phyloP scores from a whole-genome alignment of 2,113 vertebrate species.

The Vanacampus margaritifer region DNA sequence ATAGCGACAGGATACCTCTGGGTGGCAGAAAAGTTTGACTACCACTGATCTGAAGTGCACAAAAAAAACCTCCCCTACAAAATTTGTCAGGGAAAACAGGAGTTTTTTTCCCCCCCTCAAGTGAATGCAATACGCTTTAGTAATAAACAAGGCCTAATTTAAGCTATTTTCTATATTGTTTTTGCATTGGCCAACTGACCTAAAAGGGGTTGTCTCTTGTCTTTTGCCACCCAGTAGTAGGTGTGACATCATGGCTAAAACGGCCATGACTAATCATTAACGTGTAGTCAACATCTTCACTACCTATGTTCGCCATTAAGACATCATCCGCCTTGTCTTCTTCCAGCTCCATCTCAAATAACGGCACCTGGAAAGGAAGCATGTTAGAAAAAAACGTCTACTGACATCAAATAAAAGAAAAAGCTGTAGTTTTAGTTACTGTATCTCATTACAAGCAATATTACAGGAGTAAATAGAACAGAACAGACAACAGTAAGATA shows the following conservation, averaged over 20 bases:
- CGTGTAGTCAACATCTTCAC: background rate
- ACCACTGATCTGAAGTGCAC: background rate
- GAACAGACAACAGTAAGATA: background rate
- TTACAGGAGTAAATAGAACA: background rate
- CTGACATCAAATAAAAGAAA: background rate
- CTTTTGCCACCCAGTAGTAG: background rate
- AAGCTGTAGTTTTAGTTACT: background rate
- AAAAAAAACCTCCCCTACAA: too few relatives aligned
- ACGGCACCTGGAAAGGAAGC: slow-evolving; percentile 30
- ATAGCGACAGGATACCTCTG: too few relatives aligned
- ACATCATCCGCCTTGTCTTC: slow-evolving; percentile 44
- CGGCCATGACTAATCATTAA: background rate
- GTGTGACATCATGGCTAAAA: background rate
- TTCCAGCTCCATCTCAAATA: slow-evolving; percentile 54
- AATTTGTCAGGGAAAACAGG: too few relatives aligned
- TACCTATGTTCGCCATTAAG: slow-evolving; percentile 45
- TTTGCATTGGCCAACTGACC: too few relatives aligned
- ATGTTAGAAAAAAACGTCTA: background rate
- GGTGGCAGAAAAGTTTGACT: background rate
- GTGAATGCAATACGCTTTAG: too few relatives aligned
- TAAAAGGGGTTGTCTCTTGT: background rate
- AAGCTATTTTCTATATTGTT: too few relatives aligned
- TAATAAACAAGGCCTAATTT: too few relatives aligned
- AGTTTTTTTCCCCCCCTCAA: too few relatives aligned
- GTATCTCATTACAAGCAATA: background rate